Base-by-base conservation (phyloP, 2,797 vertebrate species). In the Mastacembelus armatus region DNA sequence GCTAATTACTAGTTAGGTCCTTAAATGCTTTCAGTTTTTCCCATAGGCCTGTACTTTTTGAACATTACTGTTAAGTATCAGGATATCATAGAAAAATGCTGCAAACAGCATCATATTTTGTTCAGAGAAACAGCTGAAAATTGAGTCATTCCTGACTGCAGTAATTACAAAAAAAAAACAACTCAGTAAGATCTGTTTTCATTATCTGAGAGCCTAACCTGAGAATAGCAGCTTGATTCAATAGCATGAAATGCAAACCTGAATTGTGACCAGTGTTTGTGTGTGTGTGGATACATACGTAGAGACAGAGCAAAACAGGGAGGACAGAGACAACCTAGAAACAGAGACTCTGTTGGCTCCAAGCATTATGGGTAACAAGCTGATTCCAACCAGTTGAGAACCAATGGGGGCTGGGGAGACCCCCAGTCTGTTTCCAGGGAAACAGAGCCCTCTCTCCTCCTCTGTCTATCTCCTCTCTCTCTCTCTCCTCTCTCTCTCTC, bases 371-470 rank as follows among this genome's bases (percentile, higher is more conserved):
- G 87, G 79, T 86, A 90, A 84, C 77, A 79, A 89, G 81, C 88
- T 69, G 74, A 89, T 81, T 90, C 71, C 77, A 89, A 83, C 88
- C 74, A 86, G 86, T 86, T 77, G 81, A 87, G 88, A 91, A 84
- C 85, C 89, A 89, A 83, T 90, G 83, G 86, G 89, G 84, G 85
- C 77, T 81, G 59, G 59, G 80, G 86, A 90, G 87, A 91, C 86
- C 89, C 88, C 84, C 71, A 81, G 86, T 88, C 90, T 89, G 92
- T 93, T 93, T 91, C 92, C 92, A 91, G 81, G 92, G 92, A 90
- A 93, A 93, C 92, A 71, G 90, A 88, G 86, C 78, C 78, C 75
- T 87, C 75, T 85, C 85, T 81, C 69, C 57, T 45, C 63, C 59
- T 57, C 62, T 60, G 15, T 55, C 59, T 55, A 72, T 15, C 26